Evolutionary conservation across 2,888 invertebrate genomes (phyloP), one percentile per base, ranked within the genome.

Genomic region (Rhodophaea formosa): DNA sequence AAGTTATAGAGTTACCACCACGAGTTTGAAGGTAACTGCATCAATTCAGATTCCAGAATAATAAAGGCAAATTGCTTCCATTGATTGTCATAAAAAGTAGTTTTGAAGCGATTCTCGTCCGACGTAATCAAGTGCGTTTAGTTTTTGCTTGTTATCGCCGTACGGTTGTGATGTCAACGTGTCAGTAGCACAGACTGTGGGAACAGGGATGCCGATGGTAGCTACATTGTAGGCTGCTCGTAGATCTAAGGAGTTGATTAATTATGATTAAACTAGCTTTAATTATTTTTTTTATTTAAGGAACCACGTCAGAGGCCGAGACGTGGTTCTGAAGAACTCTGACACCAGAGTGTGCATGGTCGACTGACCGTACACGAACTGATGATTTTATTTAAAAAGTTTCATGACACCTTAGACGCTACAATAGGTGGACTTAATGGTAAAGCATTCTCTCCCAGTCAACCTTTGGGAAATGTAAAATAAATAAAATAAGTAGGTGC

Each of bases 161-260:
- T 39, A 17, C 51, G 51, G 51, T 35, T 7, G 59, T 62, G 67
- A 65, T 71, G 67, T 67, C 69, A 68, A 51, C 51, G 51, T 51
- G 51, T 51, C 35, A 51, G 43, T 35, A 17, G 43, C 49, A 42
- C 47, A 51, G 29, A 30, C 51, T 52, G 57, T 57, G 57, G 57
- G 57, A 57, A 57, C 46, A 57, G 53, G 46, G 46, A 51, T 51
- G 35, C 32, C 16, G 32, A 1, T 23, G 7, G 32, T 39, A 39
- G 15, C 39, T 35, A 35, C 17, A 39, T 35, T 35, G 15, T 32
- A 3, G 23, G 23, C 46, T 46, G 29, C 23, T 29, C 46, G 1
- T 39, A 39, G 10, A 6, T n/a, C 12, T 39, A 23, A 23, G 23
- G 23, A 23, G 23, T 23, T 3, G 23, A 23, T 23, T 3, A 23